A percentile compares a stretch with the other conserved stretches of the same genome.
Conservation (phyloP, 2,888 invertebrate species). For the Acheta domesticus region DNA sequence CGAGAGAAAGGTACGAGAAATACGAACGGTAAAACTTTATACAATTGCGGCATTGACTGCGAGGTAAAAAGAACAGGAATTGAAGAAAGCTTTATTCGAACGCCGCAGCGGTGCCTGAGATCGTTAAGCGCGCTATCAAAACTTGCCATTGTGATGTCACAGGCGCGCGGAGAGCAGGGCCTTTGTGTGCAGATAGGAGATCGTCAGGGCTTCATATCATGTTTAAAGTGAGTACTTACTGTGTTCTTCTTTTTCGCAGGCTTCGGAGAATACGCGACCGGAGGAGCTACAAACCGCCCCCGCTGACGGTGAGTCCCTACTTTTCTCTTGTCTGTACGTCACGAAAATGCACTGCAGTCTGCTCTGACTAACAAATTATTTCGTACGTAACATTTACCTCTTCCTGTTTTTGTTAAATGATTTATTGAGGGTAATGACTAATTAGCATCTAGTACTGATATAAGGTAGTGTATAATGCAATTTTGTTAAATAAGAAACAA, state of each 20-base stretch:
- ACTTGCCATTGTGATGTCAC: constrained; percentile 7
- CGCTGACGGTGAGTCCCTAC: neutral
- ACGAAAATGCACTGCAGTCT: no score
- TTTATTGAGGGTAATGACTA: no score
- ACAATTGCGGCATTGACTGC: neutral
- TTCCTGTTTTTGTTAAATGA: no score
- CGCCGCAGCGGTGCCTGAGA: neutral
- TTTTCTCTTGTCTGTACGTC: neutral
- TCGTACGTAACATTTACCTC: no score
- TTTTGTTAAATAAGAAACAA: no score
- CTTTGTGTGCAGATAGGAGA: constrained; percentile 11
- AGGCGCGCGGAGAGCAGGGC: neutral
- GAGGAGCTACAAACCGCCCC: neutral
- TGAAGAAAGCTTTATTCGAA: neutral
- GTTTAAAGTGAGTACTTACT: neutral
- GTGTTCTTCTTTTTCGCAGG: neutral
- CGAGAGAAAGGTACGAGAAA: neutral
- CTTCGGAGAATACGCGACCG: neutral
- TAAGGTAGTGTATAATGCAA: no score
- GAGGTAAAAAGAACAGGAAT: neutral
- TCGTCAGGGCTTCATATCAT: neutral
- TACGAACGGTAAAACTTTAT: constrained; percentile 18
- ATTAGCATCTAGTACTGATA: no score
- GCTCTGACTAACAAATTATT: no score
- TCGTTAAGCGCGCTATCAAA: neutral